These are phyloP conservation scores for Scaptomyza caliginosa DNA, from an alignment of 2,888 invertebrate species.

Conservation along the genomic window DNA sequence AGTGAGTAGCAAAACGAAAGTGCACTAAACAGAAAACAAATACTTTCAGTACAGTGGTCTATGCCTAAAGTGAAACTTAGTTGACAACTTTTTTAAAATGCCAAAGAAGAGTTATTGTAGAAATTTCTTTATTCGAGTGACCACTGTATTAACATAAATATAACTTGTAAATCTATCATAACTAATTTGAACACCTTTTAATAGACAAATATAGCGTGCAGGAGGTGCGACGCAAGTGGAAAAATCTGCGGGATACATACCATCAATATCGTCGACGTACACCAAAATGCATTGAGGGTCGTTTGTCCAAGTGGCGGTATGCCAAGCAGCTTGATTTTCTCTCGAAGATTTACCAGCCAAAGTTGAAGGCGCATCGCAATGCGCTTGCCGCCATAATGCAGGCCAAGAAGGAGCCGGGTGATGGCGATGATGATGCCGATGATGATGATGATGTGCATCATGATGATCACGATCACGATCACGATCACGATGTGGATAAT, in stretches of 20 bases:
- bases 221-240: constrained; percentile 82
- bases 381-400: constrained; percentile 56
- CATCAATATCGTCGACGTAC: constrained; percentile 82
- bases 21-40: no score
- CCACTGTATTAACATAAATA: not conserved
- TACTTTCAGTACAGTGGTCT: not conserved
- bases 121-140: not conserved
- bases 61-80: not conserved
- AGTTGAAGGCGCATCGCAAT: constrained; percentile 80
- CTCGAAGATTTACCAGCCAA: constrained; percentile 81
- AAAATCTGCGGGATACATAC: constrained; percentile 82
- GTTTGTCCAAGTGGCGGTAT: constrained; percentile 82
- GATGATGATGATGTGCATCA: constrained; percentile 18
- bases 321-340: constrained; percentile 80
- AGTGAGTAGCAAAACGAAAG: constrained; percentile 64
- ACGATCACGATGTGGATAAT: constrained; percentile 29
- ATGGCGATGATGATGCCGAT: constrained; percentile 63
- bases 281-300: constrained; percentile 75
- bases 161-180: not conserved
- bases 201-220: constrained; percentile 73
- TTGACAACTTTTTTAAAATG: no score
- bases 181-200: not conserved
- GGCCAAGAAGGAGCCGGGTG: constrained; percentile 54
- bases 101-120: no score
- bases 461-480: constrained; percentile 33